A percentile compares a stretch with the other conserved stretches of the same genome.
Conservation (phyloP, 1,140 invertebrate species). For the Drosophila murphyi region DNA sequence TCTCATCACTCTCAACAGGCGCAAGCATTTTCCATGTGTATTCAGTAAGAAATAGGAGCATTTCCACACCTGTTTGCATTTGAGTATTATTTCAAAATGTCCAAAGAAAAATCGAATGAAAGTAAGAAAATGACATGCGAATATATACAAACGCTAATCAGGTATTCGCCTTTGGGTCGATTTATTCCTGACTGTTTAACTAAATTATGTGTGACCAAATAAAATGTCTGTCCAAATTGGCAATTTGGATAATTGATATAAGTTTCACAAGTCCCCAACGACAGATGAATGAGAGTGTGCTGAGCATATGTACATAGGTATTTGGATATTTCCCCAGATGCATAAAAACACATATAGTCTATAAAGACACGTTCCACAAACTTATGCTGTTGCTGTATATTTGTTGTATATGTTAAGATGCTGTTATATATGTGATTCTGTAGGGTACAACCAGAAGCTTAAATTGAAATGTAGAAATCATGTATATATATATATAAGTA, state of each 20-base stretch:
- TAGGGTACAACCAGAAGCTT: slow-evolving; percentile 13
- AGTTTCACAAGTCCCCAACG: neutral
- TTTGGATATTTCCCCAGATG: neutral
- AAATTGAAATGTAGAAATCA: slow-evolving; percentile 33
- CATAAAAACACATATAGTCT: neutral
- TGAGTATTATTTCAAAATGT: too few relatives aligned
- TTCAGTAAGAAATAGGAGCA: too few relatives aligned
- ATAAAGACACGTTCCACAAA: neutral
- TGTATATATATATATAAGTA: neutral
- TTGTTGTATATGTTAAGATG: slow-evolving; percentile 29
- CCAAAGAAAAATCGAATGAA: too few relatives aligned
- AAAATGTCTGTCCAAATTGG: too few relatives aligned
- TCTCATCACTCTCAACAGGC: too few relatives aligned
- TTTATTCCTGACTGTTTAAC: too few relatives aligned
- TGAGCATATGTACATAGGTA: neutral
- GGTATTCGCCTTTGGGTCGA: too few relatives aligned
- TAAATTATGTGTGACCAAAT: neutral
- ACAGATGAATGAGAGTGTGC: neutral
- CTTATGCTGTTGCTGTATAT: neutral
- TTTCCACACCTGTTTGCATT: too few relatives aligned
- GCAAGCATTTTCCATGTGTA: too few relatives aligned
- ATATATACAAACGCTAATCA: too few relatives aligned
- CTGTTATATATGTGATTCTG: slow-evolving; percentile 24
- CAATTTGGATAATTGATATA: neutral
- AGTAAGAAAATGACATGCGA: too few relatives aligned